Evolutionary conservation across 2,113 vertebrate genomes (phyloP).

Genomic region (Aptenodytes patagonicus): DNA sequence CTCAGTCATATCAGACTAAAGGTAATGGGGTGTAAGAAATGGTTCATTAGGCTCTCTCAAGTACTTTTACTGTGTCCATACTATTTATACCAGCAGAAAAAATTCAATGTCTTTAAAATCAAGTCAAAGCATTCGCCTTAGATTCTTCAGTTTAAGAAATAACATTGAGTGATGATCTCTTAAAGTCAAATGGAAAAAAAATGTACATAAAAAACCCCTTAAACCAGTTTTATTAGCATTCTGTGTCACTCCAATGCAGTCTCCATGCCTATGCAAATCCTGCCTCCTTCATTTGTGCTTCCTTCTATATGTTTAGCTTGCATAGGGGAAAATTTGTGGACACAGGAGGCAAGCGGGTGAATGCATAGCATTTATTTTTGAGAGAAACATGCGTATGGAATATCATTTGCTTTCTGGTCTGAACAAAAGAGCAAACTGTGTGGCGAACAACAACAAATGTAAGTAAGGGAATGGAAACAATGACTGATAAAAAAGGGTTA

Average conservation of each 20-base stretch:
- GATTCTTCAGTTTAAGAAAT: conserved; percentile 70
- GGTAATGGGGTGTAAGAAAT: conserved; percentile 86
- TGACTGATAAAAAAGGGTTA: neutral
- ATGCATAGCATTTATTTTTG: neutral
- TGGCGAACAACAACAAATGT: neutral
- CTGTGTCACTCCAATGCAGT: neutral
- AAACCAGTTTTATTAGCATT: conserved; percentile 49
- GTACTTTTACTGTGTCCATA: conserved; percentile 84
- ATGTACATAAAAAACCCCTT: conserved; percentile 8
- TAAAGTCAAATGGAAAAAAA: conserved; percentile 65
- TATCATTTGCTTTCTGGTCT: neutral
- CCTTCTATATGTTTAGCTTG: neutral
- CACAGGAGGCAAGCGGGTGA: neutral
- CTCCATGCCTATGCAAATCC: conserved; percentile 9
- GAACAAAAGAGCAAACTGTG: neutral
- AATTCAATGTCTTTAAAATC: conserved; percentile 79
- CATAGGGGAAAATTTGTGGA: neutral
- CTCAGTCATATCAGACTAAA: conserved; percentile 83
- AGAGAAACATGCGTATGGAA: neutral
- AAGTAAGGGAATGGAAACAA: neutral
- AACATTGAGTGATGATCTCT: conserved; percentile 68
- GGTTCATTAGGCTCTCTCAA: conserved; percentile 84
- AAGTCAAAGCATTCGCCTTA: conserved; percentile 73
- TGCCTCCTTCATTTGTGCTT: conserved; percentile 17
- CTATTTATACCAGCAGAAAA: conserved; percentile 82